These are phyloP conservation scores for Danio kyathit DNA, from an alignment of 2,797 vertebrate species.

Conservation along the genomic window DNA sequence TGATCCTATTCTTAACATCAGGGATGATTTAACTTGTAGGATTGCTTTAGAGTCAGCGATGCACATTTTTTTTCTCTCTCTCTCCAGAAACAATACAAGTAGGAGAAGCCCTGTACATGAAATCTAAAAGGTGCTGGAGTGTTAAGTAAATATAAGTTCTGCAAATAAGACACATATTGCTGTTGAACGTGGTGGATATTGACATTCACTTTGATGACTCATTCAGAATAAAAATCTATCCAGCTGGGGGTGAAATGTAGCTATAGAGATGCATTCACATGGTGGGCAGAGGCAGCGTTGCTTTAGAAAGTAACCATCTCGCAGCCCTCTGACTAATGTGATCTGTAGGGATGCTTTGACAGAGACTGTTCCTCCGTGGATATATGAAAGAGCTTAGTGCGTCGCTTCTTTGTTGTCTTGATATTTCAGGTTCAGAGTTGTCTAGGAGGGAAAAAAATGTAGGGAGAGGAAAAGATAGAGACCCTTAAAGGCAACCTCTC, in stretches of 20 bases:
- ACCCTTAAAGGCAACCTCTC: conserved; percentile 14
- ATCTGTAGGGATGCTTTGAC: conserved; percentile 50
- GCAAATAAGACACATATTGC: conserved; percentile 25
- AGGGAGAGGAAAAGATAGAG: background rate
- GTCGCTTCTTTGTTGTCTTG: conserved; percentile 35
- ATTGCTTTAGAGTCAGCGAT: conserved; percentile 1
- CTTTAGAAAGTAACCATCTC: conserved; percentile 48
- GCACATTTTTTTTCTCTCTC: background rate
- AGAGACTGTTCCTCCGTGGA: conserved; percentile 37
- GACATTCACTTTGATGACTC: conserved; percentile 51
- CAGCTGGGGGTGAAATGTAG: conserved; percentile 14
- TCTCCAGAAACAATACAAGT: background rate
- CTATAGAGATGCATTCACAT: conserved; percentile 43
- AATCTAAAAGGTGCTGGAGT: background rate
- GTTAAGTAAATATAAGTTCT: conserved; percentile 39
- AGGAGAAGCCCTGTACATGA: background rate
- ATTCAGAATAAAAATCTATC: conserved; percentile 48
- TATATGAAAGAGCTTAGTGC: conserved; percentile 42
- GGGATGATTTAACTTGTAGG: background rate
- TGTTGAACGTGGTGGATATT: conserved; percentile 39
- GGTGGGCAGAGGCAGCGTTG: conserved; percentile 34
- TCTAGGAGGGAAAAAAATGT: background rate
- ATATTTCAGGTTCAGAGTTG: conserved; percentile 24
- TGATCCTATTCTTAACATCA: background rate
- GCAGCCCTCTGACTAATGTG: conserved; percentile 49